A percentile compares a stretch with the other conserved stretches of the same genome.
These are phyloP conservation scores for Drosophila austrosaltans DNA, from an alignment of 2,888 invertebrate genomes.

Conservation along the genomic window DNA sequence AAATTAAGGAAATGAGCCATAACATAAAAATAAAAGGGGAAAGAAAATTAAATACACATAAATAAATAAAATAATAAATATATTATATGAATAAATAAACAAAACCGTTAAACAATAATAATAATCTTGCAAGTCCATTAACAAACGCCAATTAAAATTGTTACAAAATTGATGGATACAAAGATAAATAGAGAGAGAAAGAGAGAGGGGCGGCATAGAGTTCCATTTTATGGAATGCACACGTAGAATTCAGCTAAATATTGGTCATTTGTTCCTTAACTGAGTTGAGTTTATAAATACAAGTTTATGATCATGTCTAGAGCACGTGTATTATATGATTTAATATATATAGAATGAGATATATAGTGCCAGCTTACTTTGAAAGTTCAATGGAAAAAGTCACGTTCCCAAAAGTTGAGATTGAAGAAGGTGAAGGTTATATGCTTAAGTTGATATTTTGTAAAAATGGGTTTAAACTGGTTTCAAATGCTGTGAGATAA, in stretches of 20 bases:
- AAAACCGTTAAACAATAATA: slow-evolving; percentile 10
- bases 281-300: not conserved
- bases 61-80: slow-evolving; percentile 18
- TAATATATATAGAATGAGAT: slow-evolving; percentile 1
- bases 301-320: not conserved
- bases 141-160: slow-evolving; percentile 12
- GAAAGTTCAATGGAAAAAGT: slow-evolving; percentile 6
- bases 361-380: slow-evolving; percentile 2
- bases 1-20: slow-evolving; percentile 68
- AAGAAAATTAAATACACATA: slow-evolving; percentile 31
- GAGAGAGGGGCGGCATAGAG: too few species aligned
- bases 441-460: not conserved
- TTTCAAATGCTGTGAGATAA: not conserved
- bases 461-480: not conserved
- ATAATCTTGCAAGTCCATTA: not conserved
- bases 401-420: not conserved
- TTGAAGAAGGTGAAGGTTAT: slow-evolving; percentile 6
- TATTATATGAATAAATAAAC: slow-evolving; percentile 14
- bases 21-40: slow-evolving; percentile 33
- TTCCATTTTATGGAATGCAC: slow-evolving; percentile 40
- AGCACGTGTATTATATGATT: not conserved
- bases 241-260: slow-evolving; percentile 44
- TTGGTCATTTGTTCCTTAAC: not conserved
- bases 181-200: not conserved
- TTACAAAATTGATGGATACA: too few species aligned